phyloP scores from a whole-genome alignment of 2,797 vertebrate species.

The Scolopax rusticola region DNA sequence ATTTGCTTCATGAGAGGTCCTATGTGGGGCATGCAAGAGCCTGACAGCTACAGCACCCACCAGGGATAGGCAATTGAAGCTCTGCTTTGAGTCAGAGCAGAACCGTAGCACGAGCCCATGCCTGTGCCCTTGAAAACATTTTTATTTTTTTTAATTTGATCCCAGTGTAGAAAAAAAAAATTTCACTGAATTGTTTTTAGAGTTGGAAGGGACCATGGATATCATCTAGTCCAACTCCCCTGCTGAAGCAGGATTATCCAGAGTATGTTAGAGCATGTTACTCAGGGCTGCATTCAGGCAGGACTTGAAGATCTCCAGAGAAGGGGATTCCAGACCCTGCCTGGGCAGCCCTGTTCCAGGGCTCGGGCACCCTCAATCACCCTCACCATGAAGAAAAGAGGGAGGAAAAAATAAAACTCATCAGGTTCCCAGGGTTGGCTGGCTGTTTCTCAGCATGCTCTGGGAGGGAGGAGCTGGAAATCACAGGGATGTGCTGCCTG shows the following conservation, averaged over 20 bases:
- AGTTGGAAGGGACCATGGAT: too few relatives aligned
- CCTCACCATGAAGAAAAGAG: not conserved
- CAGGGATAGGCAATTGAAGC: not conserved
- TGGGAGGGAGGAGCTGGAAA: too few relatives aligned
- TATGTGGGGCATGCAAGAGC: not conserved
- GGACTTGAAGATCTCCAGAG: too few relatives aligned
- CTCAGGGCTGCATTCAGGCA: too few relatives aligned
- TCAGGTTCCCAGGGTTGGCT: not conserved
- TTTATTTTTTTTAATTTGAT: not conserved
- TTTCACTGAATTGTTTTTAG: too few relatives aligned
- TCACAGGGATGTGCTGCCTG: fast-evolving
- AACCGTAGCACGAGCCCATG: not conserved
- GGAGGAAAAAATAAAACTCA: not conserved
- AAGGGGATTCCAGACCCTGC: too few relatives aligned
- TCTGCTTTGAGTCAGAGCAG: not conserved
- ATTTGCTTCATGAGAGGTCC: not conserved
- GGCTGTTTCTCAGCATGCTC: not conserved
- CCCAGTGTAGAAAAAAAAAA: not conserved
- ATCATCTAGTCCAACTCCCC: too few relatives aligned
- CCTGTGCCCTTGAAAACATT: not conserved
- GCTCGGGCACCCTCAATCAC: too few relatives aligned
- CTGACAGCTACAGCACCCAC: not conserved
- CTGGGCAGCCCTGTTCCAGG: too few relatives aligned
- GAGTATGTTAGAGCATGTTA: too few relatives aligned
- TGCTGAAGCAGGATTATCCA: too few relatives aligned